A percentile compares a stretch with the other conserved stretches of the same genome.
phyloP scores from a whole-genome alignment of 2,113 vertebrate genomes.

The Plecturocebus donacophilus region DNA sequence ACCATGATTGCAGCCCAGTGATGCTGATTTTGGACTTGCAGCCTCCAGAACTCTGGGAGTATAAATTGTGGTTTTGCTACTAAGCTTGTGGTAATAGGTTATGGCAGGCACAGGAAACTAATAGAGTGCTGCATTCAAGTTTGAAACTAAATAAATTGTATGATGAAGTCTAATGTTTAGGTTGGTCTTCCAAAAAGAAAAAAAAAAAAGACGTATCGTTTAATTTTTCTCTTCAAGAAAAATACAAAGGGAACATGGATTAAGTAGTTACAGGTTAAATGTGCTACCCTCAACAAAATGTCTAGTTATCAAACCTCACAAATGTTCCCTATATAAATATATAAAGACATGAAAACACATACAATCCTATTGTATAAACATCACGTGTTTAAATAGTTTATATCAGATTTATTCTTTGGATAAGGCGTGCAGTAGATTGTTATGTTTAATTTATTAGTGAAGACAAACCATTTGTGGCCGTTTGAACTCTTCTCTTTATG shows the following conservation, averaged over 20 bases:
- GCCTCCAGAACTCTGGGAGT: background rate
- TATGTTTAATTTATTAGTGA: slow-evolving; percentile 51
- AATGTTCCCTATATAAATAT: background rate
- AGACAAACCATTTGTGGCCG: background rate
- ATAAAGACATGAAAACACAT: slow-evolving; percentile 5
- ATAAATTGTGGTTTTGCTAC: background rate
- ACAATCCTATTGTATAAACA: background rate
- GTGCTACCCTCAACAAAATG: background rate
- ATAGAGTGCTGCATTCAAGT: background rate
- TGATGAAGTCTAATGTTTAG: background rate
- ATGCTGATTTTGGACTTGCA: background rate
- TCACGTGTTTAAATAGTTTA: background rate
- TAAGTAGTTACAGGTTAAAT: background rate
- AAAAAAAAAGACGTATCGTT: background rate
- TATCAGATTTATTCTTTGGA: slow-evolving; percentile 1
- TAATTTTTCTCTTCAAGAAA: slow-evolving; percentile 11
- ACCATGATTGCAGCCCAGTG: background rate
- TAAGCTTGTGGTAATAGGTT: background rate
- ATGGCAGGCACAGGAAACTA: background rate
- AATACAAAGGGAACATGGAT: background rate
- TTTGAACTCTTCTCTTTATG: slow-evolving; percentile 36
- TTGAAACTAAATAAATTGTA: background rate
- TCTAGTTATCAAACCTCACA: background rate
- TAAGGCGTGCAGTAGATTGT: background rate
- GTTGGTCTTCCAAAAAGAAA: background rate